Evolutionary conservation across 2,888 invertebrate species (phyloP), one percentile per base, ranked within the genome.

Genomic region (Himalopsyche tibetana): DNA sequence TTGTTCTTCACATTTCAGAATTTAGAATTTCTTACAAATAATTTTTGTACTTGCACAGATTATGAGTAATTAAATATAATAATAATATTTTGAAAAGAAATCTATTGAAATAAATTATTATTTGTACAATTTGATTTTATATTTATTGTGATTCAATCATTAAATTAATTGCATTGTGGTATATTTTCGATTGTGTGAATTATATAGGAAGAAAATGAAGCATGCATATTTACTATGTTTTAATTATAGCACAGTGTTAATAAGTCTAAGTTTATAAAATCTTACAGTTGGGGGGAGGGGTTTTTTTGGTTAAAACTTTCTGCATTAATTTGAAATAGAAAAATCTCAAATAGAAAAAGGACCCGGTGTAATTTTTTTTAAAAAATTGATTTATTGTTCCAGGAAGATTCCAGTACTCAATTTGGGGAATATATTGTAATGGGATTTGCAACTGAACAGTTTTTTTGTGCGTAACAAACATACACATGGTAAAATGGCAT

Each of bases 31-130:
- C 88, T 81, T 63, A 86, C 80, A 82, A 82, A 45, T 55, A 87
- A 86, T 74, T 87, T 88, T 89, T 89, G 89, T 90, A 89, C 89
- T 90, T 90, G 91, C 91, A 91, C 91, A 91, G 91, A 91, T 91
- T 82, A 74, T 12, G 19, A 74, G 36, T 74, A 63, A 28, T 19
- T 63, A 12, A 51, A 51, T 51, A 90, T 91, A 91, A 90, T 90
- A 89, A 88, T 89, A 89, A 90, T 84, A 80, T 51, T 38, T 36
- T 74, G 19, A 36, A 74, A 74, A 74, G 15, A 15, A 74, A 74
- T 74, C 74, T 36, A 36, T 74, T 74, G 74, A 74, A 74, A 74
- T 74, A 36, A 74, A 36, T 74, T 38, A 15, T 12, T 12, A 36
- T 74, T 74, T 74, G 74, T 74, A 74, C 74, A 74, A 74, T 36